Evolutionary conservation across 2,113 vertebrate species (phyloP).

Genomic region (Regulus satrapa): DNA sequence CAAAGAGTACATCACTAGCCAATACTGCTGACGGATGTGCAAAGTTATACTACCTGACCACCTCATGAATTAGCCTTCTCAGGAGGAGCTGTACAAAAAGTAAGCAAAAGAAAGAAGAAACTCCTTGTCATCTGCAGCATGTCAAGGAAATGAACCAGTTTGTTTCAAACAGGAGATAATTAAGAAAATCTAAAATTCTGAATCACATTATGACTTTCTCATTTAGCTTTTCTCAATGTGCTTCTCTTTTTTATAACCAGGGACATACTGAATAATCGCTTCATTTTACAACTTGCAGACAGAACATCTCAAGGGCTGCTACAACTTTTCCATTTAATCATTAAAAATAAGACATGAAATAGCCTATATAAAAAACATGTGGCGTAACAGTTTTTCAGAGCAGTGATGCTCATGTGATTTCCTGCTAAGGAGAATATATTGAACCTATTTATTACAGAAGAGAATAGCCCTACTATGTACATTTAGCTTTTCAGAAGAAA

Average conservation of each 20-base stretch:
- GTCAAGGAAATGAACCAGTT: slow-evolving; percentile 57
- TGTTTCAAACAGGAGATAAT: slow-evolving; percentile 31
- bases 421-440: neutral
- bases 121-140: slow-evolving; percentile 39
- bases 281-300: neutral
- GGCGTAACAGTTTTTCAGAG: neutral
- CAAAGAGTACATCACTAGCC: slow-evolving; percentile 41
- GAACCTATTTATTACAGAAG: neutral
- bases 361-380: neutral
- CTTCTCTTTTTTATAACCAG: neutral
- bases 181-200: slow-evolving; percentile 51
- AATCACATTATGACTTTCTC: neutral
- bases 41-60: slow-evolving; percentile 52
- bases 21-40: slow-evolving; percentile 32
- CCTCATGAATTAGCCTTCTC: slow-evolving; percentile 57
- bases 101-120: slow-evolving; percentile 29
- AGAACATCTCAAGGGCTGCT: neutral
- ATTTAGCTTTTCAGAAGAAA: neutral
- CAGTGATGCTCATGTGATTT: neutral
- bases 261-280: neutral
- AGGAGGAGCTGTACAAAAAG: slow-evolving; percentile 25
- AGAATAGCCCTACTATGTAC: neutral
- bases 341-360: neutral
- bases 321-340: neutral
- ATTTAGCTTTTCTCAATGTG: neutral